These are phyloP conservation scores for Autographa pulchrina DNA, from an alignment of 2,888 invertebrate genomes.

Conservation along the genomic window DNA sequence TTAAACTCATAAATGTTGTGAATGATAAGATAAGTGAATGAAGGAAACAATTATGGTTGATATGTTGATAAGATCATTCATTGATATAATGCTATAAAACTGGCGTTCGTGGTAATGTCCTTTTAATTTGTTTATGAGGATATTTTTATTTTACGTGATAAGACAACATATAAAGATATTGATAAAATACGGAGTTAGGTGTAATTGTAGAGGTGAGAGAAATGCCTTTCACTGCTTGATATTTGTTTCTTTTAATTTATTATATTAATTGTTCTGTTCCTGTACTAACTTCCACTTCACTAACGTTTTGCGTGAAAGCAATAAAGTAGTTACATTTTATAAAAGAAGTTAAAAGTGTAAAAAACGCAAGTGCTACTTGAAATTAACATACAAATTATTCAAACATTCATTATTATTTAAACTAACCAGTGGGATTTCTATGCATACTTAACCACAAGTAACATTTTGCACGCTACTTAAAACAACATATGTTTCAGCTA, in stretches of 20 bases:
- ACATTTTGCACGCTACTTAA: slow-evolving; percentile 14
- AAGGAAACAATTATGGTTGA: slow-evolving; percentile 2
- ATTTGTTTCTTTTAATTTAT: not conserved
- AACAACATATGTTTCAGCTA: not conserved
- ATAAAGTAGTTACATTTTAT: not conserved
- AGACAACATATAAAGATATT: not conserved
- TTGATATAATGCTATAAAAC: not conserved
- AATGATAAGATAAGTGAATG: not conserved
- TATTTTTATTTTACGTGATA: not conserved
- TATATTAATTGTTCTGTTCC: too few species aligned
- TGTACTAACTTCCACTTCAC: not conserved
- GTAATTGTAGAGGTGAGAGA: too few species aligned
- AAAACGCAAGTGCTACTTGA: not conserved
- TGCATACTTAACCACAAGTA: not conserved
- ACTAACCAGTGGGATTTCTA: not conserved
- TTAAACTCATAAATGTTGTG: not conserved
- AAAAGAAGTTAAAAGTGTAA: not conserved
- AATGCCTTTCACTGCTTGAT: not conserved
- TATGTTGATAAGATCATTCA: slow-evolving; percentile 7
- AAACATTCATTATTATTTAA: not conserved
- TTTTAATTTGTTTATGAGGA: not conserved
- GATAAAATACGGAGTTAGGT: too few species aligned
- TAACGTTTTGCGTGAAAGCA: not conserved
- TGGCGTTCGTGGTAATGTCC: slow-evolving; percentile 4
- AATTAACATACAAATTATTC: not conserved